Evolutionary conservation across 2,888 invertebrate species (phyloP).

Genomic region (Scrobipalpa costella): DNA sequence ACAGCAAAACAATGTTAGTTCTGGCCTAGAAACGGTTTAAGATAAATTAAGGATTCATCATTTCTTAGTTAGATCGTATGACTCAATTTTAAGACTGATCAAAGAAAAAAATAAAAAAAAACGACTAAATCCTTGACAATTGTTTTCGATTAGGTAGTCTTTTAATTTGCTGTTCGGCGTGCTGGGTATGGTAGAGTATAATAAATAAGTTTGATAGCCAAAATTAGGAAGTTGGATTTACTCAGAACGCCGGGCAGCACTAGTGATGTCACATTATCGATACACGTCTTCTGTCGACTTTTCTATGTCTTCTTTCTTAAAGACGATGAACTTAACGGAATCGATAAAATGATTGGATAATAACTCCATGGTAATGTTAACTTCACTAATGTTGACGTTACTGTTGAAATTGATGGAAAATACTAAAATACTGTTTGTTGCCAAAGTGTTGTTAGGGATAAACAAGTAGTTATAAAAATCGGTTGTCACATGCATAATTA

Average conservation of each 20-base stretch:
- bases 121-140: slow-evolving; percentile 54
- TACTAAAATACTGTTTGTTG: slow-evolving; percentile 76
- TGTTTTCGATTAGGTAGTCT: slow-evolving; percentile 58
- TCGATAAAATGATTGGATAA: slow-evolving; percentile 53
- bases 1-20: slow-evolving; percentile 45
- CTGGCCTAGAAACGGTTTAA: slow-evolving; percentile 74
- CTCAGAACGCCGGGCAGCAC: slow-evolving; percentile 49
- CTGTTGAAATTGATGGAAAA: slow-evolving; percentile 66
- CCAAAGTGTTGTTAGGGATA: slow-evolving; percentile 81
- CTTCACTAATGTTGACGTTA: slow-evolving; percentile 63
- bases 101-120: slow-evolving; percentile 53
- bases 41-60: slow-evolving; percentile 71
- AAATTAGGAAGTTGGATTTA: slow-evolving; percentile 50
- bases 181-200: slow-evolving; percentile 48
- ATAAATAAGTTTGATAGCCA: slow-evolving; percentile 61
- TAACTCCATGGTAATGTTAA: slow-evolving; percentile 64
- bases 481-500: slow-evolving; percentile 80
- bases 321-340: slow-evolving; percentile 60
- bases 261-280: slow-evolving; percentile 48
- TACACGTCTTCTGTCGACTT: slow-evolving; percentile 62
- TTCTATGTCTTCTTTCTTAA: slow-evolving; percentile 67
- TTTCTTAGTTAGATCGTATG: slow-evolving; percentile 79
- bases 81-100: slow-evolving; percentile 83
- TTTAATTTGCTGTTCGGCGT: slow-evolving; percentile 43
- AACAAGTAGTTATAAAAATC: slow-evolving; percentile 77